Evolutionary conservation across 2,888 invertebrate genomes (phyloP).

Genomic region (Notodonta ziczac): DNA sequence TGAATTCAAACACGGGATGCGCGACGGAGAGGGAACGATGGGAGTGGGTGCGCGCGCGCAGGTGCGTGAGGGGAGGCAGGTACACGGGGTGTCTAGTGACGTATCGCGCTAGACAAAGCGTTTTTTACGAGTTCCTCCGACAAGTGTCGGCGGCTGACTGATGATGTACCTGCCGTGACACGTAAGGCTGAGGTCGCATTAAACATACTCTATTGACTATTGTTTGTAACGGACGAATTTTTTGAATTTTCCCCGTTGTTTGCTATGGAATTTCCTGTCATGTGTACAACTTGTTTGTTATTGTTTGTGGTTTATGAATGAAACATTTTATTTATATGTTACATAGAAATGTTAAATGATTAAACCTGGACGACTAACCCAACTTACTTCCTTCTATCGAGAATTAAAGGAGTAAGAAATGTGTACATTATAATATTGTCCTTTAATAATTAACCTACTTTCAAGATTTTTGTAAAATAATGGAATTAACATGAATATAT

Average conservation of each 20-base stretch:
- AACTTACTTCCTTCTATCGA: background rate
- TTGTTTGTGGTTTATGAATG: background rate
- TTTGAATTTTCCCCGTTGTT: slow-evolving; percentile 38
- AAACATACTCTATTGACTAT: slow-evolving; percentile 11
- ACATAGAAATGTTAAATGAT: background rate
- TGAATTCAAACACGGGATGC: slow-evolving; percentile 59
- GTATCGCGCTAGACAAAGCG: slow-evolving; percentile 24
- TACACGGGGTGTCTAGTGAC: slow-evolving; percentile 12
- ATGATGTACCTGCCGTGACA: slow-evolving; percentile 40
- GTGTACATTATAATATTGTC: too few species aligned
- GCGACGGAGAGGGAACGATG: slow-evolving; percentile 55
- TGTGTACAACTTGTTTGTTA: slow-evolving; percentile 1
- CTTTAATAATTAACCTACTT: too few species aligned
- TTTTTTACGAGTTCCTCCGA: slow-evolving; percentile 40
- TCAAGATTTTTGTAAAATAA: too few species aligned
- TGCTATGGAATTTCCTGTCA: slow-evolving; percentile 6
- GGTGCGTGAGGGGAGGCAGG: slow-evolving; percentile 43
- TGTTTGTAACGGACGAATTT: slow-evolving; percentile 32
- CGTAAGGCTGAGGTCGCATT: slow-evolving; percentile 36
- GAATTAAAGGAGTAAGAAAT: background rate
- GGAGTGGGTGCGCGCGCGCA: slow-evolving; percentile 43
- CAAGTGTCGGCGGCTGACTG: slow-evolving; percentile 56
- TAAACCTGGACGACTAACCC: background rate
- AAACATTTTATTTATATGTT: background rate
- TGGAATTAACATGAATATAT: too few species aligned